Base-by-base conservation (phyloP, 2,113 vertebrate genomes). In the Chrysemys picta region DNA sequence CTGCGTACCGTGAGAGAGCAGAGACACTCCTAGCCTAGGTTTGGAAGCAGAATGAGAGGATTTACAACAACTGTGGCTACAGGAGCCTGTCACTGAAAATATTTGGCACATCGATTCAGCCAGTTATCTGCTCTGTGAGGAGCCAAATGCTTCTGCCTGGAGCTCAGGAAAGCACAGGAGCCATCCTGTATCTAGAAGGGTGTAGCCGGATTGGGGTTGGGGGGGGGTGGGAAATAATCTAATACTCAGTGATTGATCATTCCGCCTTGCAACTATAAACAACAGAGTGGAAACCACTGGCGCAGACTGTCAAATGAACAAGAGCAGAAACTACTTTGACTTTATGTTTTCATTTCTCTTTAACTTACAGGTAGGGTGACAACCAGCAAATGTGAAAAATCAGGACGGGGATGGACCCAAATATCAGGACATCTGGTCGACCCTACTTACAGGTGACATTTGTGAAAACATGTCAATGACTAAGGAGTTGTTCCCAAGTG, bases 291-390 rank as follows among this genome's bases (percentile, higher is more conserved):
- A 78, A 78, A 47, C 25, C 0, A 1, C 56, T 59, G 75, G 86
- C 84, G n/a, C 65, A 79, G 53, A 7, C 49, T 82, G 78, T 2
- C 88, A 87, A 7, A 87, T 38, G 45, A 88, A 50, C 1, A 2
- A 0, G 47, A 87, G 35, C 42, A 84, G 96, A 69, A n/a, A 8
- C 21, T 88, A 11, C 14, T 87, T 86, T 24, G 72, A 76, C 27
- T 95, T 76, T 10, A 84, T 38, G 80, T 91, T 90, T 89, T 72
- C 59, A 93, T 93, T 24, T 89, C 47, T 53, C 89, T 94, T 94
- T 81, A 89, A 52, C 69, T 94, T 94, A 82, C 27, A 93, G 85
- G 88, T 6, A 50, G 4, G 49, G 50, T 50, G 50, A 50, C 50
- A 14, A 50, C 13, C 50, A 50, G 50, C 50, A 50, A 50, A 50